phyloP scores from a whole-genome alignment of 2,888 invertebrate species.

The Drosophila borealis region DNA sequence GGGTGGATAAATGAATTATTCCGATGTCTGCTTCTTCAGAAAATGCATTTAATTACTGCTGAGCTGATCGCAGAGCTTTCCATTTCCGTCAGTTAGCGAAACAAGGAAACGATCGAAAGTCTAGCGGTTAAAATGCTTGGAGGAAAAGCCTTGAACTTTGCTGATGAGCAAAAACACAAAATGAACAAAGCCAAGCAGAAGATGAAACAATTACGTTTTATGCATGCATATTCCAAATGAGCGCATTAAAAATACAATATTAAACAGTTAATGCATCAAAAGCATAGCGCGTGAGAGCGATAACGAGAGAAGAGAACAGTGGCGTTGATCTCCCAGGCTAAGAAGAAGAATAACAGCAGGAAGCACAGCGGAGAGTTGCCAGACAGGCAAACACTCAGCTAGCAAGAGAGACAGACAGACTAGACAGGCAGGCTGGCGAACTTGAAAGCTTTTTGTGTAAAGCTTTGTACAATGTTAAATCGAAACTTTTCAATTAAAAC shows the following conservation, averaged over 20 bases:
- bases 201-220: conserved; percentile 53
- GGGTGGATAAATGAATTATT: conserved; percentile 44
- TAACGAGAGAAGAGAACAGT: not conserved
- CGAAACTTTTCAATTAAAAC: conserved; percentile 25
- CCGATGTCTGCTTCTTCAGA: conserved; percentile 41
- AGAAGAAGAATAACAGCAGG: conserved; percentile 17
- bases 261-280: conserved; percentile 42
- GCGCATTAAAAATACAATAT: conserved; percentile 46
- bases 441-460: conserved; percentile 34
- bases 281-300: not conserved
- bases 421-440: conserved; percentile 19
- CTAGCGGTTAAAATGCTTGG: conserved; percentile 44
- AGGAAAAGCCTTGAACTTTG: conserved; percentile 69
- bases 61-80: conserved; percentile 25
- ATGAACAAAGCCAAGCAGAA: conserved; percentile 43
- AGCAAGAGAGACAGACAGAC: conserved; percentile 7
- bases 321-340: conserved; percentile 13
- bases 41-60: conserved; percentile 61
- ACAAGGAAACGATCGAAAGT: conserved; percentile 64
- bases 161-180: conserved; percentile 31
- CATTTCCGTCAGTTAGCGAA: conserved; percentile 65
- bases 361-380: conserved; percentile 28
- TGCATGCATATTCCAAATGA: conserved; percentile 30
- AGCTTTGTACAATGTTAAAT: conserved; percentile 24
- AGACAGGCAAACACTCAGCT: conserved; percentile 11